Conservation (phyloP, 2,888 invertebrate species). For the Callinectes sapidus region DNA sequence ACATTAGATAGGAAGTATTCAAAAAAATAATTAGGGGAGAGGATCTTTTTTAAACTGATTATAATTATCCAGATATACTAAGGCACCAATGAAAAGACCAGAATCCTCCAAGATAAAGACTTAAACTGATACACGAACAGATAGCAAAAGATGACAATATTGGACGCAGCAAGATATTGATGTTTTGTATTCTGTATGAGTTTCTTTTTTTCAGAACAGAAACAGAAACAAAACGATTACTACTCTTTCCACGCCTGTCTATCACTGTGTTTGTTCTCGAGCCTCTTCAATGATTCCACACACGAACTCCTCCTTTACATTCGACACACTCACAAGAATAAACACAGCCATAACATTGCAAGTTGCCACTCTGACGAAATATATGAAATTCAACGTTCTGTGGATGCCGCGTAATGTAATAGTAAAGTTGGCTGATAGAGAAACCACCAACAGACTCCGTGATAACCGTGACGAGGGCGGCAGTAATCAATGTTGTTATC, state of each 20-base stretch:
- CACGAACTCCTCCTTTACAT: neutral
- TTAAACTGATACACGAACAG: neutral
- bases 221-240: neutral
- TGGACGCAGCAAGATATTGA: neutral
- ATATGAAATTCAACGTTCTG: neutral
- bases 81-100: neutral
- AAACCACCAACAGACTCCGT: neutral
- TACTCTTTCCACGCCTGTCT: neutral
- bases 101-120: neutral
- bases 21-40: neutral
- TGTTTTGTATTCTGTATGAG: neutral
- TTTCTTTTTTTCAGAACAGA: neutral
- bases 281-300: neutral
- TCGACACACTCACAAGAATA: neutral
- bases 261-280: neutral
- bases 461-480: neutral
- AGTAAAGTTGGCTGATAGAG: too few species aligned
- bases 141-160: neutral
- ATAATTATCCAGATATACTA: neutral
- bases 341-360: neutral
- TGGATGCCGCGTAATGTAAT: neutral
- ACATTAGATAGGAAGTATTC: neutral
- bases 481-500: neutral
- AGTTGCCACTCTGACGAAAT: neutral
- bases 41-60: neutral